Percentiles rank a stretch among this genome's conserved stretches.
Conservation (phyloP, 2,888 invertebrate genomes). For the Zygaena filipendulae region DNA sequence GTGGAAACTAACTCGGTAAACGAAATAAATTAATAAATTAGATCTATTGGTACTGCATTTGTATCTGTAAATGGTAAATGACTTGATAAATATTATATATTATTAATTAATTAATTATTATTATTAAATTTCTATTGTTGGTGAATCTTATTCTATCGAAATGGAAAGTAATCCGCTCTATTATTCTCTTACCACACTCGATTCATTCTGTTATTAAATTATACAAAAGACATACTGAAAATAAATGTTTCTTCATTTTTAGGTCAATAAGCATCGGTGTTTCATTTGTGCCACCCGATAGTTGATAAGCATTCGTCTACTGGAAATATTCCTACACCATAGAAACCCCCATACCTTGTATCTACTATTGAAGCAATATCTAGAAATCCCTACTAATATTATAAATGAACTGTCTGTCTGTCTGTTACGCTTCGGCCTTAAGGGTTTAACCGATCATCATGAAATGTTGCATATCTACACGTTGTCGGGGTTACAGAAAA, state of each 20-base stretch:
- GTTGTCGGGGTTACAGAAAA: no score
- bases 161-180: constrained; percentile 60
- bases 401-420: no score
- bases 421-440: no score
- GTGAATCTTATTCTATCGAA: constrained; percentile 57
- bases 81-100: constrained; percentile 64
- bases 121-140: constrained; percentile 66
- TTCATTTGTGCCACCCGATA: constrained; percentile 57
- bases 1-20: constrained; percentile 58
- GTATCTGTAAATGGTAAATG: constrained; percentile 54
- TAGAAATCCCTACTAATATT: no score
- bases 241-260: constrained; percentile 81
- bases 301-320: no score
- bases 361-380: no score
- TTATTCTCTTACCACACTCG: constrained; percentile 58
- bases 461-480: no score
- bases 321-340: no score
- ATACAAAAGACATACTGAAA: constrained; percentile 76
- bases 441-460: no score
- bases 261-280: constrained; percentile 72
- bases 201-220: constrained; percentile 69
- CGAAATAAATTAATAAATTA: constrained; percentile 65
- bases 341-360: no score
- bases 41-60: constrained; percentile 61
- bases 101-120: no score